These are phyloP conservation scores for Limosa lapponica DNA, from an alignment of 2,797 vertebrate species.

Conservation along the genomic window DNA sequence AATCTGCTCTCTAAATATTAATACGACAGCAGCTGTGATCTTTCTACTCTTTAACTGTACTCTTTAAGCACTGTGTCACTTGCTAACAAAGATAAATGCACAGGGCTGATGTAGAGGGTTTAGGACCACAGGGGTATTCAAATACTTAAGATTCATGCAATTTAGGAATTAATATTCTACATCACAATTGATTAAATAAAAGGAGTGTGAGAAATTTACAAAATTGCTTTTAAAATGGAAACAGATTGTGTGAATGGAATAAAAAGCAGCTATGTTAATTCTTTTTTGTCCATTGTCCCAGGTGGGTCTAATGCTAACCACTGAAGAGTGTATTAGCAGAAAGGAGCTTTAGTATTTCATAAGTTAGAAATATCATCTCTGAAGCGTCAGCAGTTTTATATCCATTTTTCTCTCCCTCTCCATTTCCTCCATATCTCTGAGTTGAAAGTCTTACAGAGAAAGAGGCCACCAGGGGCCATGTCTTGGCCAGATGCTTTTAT, in stretches of 20 bases:
- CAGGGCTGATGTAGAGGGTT: conserved; percentile 26
- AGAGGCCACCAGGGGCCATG: conserved; percentile 45
- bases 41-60: conserved; percentile 71
- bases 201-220: conserved; percentile 43
- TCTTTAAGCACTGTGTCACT: conserved; percentile 68
- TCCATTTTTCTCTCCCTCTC: conserved; percentile 56
- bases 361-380: conserved; percentile 57
- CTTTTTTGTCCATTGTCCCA: conserved; percentile 39
- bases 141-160: conserved; percentile 54
- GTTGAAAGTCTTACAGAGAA: background rate
- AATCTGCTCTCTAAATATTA: conserved; percentile 81
- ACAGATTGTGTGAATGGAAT: conserved; percentile 54
- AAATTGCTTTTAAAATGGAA: conserved; percentile 64
- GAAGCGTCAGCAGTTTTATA: conserved; percentile 63
- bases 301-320: conserved; percentile 29
- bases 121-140: conserved; percentile 47
- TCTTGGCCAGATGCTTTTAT: conserved; percentile 57
- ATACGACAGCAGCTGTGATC: conserved; percentile 74
- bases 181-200: conserved; percentile 68
- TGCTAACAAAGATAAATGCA: conserved; percentile 77
- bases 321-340: conserved; percentile 49
- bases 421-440: conserved; percentile 19
- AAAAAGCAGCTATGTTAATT: conserved; percentile 31
- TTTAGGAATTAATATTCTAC: conserved; percentile 70
- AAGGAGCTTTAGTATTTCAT: conserved; percentile 48